A percentile compares a stretch with the other conserved stretches of the same genome.
phyloP scores from a whole-genome alignment of 2,888 invertebrate genomes.

The Stratiomys singularior region DNA sequence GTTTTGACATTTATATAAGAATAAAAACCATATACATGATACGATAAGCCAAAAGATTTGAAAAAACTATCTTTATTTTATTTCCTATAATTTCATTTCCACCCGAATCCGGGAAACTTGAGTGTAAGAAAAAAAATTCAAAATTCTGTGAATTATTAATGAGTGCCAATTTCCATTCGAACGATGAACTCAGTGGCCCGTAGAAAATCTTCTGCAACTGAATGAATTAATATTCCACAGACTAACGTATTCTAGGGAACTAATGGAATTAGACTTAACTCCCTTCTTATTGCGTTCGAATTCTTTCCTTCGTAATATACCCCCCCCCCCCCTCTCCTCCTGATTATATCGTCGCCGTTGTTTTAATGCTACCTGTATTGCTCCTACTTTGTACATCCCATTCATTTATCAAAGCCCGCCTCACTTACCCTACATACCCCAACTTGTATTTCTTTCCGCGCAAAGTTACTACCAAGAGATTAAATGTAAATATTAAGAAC shows the following conservation, averaged over 20 bases:
- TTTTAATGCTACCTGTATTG: constrained; percentile 17
- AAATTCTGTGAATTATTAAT: too few species aligned
- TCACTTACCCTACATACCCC: not conserved
- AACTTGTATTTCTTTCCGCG: not conserved
- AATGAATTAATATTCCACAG: constrained; percentile 13
- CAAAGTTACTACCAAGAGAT: constrained; percentile 22
- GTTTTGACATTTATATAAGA: too few species aligned
- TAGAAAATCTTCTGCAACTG: not conserved
- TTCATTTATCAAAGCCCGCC: not conserved
- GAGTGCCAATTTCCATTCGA: not conserved
- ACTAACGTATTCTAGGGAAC: not conserved
- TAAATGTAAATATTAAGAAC: constrained; percentile 40
- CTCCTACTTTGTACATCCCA: not conserved
- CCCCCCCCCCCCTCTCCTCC: not conserved
- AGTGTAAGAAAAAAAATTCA: not conserved
- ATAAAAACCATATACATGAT: too few species aligned
- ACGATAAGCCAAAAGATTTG: too few species aligned
- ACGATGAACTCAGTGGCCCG: not conserved
- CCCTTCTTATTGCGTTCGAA: not conserved
- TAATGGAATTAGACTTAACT: not conserved
- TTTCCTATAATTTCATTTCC: too few species aligned
- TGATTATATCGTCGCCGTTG: not conserved
- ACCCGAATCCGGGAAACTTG: too few species aligned
- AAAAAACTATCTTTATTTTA: too few species aligned
- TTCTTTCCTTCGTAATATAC: not conserved